Percentiles rank a stretch among this genome's conserved stretches.
Evolutionary conservation across 2,113 vertebrate genomes (phyloP).

Genomic region (Sciurus niger): DNA sequence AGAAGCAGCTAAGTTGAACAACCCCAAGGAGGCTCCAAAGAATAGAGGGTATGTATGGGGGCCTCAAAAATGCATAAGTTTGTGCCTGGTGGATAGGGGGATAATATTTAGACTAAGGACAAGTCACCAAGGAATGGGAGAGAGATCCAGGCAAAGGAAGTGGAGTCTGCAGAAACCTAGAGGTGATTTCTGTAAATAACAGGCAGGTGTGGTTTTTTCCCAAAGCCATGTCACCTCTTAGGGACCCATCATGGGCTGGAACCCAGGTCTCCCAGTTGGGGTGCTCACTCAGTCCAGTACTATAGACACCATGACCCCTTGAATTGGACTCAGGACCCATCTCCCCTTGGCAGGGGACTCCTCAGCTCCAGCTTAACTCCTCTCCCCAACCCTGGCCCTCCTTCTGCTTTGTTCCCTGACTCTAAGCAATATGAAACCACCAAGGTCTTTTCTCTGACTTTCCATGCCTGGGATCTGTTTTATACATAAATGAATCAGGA

Average conservation of each 20-base stretch:
- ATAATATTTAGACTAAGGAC: not conserved
- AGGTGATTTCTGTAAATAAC: not conserved
- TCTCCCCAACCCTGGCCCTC: not conserved
- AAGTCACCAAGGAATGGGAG: not conserved
- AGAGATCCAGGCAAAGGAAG: not conserved
- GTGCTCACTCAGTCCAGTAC: too few relatives aligned
- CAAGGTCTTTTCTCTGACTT: not conserved
- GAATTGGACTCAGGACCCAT: not conserved
- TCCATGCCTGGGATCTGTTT: not conserved
- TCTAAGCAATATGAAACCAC: not conserved
- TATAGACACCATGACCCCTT: not conserved
- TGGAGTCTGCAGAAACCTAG: too few relatives aligned
- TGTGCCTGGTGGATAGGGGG: not conserved
- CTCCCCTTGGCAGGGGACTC: not conserved
- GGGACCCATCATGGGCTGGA: not conserved
- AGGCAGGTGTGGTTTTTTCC: not conserved
- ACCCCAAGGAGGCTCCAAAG: not conserved
- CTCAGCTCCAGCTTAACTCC: not conserved
- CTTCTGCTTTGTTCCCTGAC: not conserved
- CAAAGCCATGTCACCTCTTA: not conserved
- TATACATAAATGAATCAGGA: not conserved
- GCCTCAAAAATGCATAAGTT: not conserved
- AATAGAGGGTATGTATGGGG: not conserved
- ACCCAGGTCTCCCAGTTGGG: not conserved
- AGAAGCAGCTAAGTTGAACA: not conserved